A percentile compares a stretch with the other conserved stretches of the same genome.
These are phyloP conservation scores for Mamestra brassicae DNA, from an alignment of 2,888 invertebrate genomes.

Conservation along the genomic window DNA sequence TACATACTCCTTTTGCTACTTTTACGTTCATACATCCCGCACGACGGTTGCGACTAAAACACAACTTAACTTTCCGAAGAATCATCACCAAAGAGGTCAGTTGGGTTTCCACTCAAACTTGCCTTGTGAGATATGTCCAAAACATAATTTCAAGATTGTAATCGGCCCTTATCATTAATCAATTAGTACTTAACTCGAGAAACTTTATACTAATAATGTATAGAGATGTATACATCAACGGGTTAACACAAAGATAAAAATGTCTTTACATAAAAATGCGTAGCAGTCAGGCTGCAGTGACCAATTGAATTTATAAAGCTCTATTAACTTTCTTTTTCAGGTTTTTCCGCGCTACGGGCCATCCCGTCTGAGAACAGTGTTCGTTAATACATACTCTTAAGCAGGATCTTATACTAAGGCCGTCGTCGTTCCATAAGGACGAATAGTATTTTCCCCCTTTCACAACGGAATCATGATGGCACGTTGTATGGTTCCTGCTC, in stretches of 20 bases:
- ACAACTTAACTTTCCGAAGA: neutral
- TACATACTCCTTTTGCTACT: neutral
- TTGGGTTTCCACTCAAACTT: neutral
- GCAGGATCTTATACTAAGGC: neutral
- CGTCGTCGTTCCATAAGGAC: neutral
- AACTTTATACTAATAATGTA: neutral
- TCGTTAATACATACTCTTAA: neutral
- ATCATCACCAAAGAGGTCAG: neutral
- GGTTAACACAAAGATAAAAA: neutral
- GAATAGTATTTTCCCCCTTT: neutral
- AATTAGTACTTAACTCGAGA: constrained; percentile 17
- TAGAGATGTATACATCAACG: neutral
- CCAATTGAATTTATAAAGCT: neutral
- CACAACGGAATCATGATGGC: neutral
- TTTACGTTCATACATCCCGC: neutral
- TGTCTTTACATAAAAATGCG: constrained; percentile 18
- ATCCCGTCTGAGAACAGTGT: neutral
- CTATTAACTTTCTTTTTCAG: neutral
- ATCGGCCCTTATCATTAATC: constrained; percentile 14
- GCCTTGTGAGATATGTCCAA: neutral
- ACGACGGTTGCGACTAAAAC: neutral
- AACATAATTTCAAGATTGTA: constrained; percentile 19
- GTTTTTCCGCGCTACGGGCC: neutral
- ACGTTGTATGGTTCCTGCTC: neutral
- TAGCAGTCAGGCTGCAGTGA: neutral